Conservation (phyloP, 2,888 invertebrate species). For the Malthinus seriepunctatus region DNA sequence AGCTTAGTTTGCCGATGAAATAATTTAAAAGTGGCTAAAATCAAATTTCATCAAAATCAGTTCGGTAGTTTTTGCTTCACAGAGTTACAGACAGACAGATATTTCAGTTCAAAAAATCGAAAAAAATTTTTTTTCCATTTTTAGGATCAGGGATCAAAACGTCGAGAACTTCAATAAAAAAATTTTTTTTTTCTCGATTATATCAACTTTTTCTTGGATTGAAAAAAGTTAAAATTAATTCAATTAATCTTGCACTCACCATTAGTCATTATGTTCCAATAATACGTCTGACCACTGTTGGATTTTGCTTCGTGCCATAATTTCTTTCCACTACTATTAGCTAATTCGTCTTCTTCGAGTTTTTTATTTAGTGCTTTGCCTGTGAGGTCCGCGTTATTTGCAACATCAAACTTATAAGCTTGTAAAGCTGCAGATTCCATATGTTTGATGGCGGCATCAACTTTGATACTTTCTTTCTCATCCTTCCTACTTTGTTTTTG, state of each 20-base stretch:
- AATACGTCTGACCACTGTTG: constrained; percentile 79
- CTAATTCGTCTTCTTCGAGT: constrained; percentile 44
- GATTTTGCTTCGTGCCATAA: constrained; percentile 81
- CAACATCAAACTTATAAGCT: constrained; percentile 85
- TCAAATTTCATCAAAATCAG: no score
- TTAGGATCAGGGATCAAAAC: no score
- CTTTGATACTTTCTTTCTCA: constrained; percentile 75
- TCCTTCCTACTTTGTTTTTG: constrained; percentile 82
- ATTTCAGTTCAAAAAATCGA: no score
- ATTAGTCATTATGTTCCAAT: constrained; percentile 84
- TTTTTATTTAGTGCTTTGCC: constrained; percentile 57
- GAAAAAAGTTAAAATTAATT: no score
- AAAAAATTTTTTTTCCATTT: no score
- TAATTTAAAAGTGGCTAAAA: no score
- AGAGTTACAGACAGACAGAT: no score
- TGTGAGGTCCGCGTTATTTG: constrained; percentile 66
- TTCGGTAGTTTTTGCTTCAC: no score
- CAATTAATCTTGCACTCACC: no score
- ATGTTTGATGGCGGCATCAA: constrained; percentile 77
- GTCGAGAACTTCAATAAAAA: no score
- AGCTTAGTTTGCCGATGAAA: background rate
- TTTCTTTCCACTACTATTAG: constrained; percentile 47
- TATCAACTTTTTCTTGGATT: no score
- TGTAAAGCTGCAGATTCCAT: constrained; percentile 92
- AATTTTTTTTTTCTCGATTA: no score